A percentile compares a stretch with the other conserved stretches of the same genome.
phyloP scores from a whole-genome alignment of 30 jellyfish, hydroid and myxozoan species.

The Cassiopea xamachana region DNA sequence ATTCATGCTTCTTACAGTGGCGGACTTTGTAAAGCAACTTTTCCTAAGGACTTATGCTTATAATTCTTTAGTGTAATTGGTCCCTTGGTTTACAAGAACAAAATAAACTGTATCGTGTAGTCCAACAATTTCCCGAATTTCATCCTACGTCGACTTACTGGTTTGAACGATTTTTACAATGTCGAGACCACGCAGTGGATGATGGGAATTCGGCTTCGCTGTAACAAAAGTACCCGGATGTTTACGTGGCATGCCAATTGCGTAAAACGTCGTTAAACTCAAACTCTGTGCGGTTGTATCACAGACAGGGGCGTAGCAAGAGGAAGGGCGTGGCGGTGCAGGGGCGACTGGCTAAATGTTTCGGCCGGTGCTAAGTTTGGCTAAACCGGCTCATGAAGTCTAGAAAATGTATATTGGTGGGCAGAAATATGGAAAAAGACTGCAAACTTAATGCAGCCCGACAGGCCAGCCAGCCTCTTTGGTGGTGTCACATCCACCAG shows the following conservation, averaged over 20 bases:
- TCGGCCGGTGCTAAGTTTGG: no score
- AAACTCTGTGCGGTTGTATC: no score
- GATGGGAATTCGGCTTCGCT: slow-evolving; percentile 60
- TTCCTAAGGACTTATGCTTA: neutral
- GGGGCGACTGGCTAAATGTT: no score
- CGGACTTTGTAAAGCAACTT: neutral
- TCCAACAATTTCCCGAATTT: slow-evolving; percentile 23
- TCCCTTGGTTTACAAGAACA: neutral
- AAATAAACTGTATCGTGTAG: neutral
- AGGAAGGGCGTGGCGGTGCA: no score
- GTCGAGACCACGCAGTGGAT: slow-evolving; percentile 64
- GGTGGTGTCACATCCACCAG: no score
- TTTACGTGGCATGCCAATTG: slow-evolving; percentile 78
- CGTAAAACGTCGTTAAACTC: neutral
- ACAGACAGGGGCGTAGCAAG: no score
- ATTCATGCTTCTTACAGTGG: slow-evolving; percentile 67
- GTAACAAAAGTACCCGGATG: slow-evolving; percentile 74
- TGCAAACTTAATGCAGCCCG: no score
- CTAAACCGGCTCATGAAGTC: no score
- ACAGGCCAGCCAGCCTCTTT: no score
- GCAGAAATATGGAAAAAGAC: no score
- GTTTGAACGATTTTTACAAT: slow-evolving; percentile 74
- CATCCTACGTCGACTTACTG: slow-evolving; percentile 70
- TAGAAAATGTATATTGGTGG: no score
- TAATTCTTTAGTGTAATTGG: neutral